Evolutionary conservation across 2,113 vertebrate species (phyloP), one percentile per base, ranked within the genome.

Genomic region (Cavia porcellus): DNA sequence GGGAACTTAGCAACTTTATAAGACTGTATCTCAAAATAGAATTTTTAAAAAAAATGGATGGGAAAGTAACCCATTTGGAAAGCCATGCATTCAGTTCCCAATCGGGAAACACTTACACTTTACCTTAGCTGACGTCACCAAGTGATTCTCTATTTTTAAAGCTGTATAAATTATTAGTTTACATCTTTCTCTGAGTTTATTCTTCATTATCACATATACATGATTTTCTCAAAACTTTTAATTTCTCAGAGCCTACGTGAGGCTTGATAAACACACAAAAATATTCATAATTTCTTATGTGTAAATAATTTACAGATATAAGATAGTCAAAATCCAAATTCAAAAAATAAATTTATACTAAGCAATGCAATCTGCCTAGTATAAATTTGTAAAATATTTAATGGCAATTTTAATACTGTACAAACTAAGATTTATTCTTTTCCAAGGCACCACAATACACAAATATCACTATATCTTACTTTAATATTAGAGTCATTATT

Each of bases 371-470:
- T 59, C 12, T 81, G 4, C 19, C 80, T 96, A 84, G 15, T 25
- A 61, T 55, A 94, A 84, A 52, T 45, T 72, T 92, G 6, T 38
- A 52, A 59, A 68, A 22, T 57, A 3, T 83, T 32, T 64, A 70
- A 32, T 68, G 8, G 52, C 88, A 50, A 88, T 84, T 96, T 83
- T 68, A 79, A 79, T 62, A 88, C 22, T 79, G 52, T 84, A 89
- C 22, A 94, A 55, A 55, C 64, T 22, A 85, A 32, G 28, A 79
- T 92, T 84, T 35, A 50, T 79, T 88, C 4, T 91, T 5, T 79
- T 85, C 30, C 4, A 2, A 47, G 22, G 2, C 0, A 25, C 5
- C 12, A 66, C 12, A 62, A 68, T 35, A 42, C 28, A 87, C 24
- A 59, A 66, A 83, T 17, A 66, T 68, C 25, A 57, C 28, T 87